These are phyloP conservation scores for Gymnodraco acuticeps DNA, from an alignment of 2,797 vertebrate genomes.

Conservation along the genomic window DNA sequence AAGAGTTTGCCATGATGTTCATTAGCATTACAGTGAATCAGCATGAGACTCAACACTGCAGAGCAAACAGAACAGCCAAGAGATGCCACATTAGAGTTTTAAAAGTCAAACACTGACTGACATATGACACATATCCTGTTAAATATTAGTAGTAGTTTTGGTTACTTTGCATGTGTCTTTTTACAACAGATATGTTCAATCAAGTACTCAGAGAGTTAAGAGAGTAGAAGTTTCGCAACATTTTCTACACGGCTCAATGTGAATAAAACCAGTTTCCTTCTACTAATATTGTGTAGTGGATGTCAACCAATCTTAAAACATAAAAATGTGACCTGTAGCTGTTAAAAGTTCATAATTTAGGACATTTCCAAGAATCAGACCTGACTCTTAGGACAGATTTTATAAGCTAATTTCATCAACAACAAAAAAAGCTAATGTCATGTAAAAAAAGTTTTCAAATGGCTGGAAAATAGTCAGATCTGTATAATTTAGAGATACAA, in stretches of 20 bases:
- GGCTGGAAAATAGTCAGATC: not conserved
- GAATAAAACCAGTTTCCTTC: not conserved
- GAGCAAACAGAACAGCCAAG: constrained; percentile 7
- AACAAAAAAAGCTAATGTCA: not conserved
- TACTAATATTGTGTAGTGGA: not conserved
- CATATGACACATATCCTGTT: too few relatives aligned
- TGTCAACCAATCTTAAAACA: not conserved
- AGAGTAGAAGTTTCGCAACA: too few relatives aligned
- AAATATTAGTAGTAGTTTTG: not conserved
- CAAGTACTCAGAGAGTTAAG: too few relatives aligned
- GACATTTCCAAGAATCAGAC: not conserved
- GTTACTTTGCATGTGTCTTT: not conserved
- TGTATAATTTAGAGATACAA: not conserved
- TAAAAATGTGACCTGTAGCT: not conserved
- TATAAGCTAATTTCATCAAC: not conserved
- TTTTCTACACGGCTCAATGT: not conserved
- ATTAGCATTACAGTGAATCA: constrained; percentile 9
- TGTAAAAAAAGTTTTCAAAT: not conserved
- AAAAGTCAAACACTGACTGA: not conserved
- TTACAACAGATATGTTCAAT: not conserved
- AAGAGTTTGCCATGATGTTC: not conserved
- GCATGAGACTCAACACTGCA: constrained; percentile 13
- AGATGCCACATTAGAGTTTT: not conserved
- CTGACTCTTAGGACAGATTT: not conserved
- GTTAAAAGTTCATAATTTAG: not conserved